A percentile compares a stretch with the other conserved stretches of the same genome.
Evolutionary conservation across 2,888 invertebrate genomes (phyloP).

Genomic region (Argyra leucocephala): DNA sequence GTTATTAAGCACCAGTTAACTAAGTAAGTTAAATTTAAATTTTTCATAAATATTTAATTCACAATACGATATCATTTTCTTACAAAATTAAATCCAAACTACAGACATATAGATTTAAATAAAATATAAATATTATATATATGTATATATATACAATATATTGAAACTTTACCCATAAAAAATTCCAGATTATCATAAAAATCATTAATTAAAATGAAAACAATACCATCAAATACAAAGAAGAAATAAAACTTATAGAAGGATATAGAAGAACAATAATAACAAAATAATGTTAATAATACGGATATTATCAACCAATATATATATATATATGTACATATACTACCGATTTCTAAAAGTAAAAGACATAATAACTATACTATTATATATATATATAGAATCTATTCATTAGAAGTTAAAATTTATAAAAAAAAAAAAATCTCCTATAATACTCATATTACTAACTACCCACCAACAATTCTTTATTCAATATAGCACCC

Average conservation of each 20-base stretch:
- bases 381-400: background rate
- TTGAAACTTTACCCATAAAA: background rate
- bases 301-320: background rate
- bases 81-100: too few species aligned
- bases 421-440: background rate
- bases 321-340: too few species aligned
- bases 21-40: too few species aligned
- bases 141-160: slow-evolving; percentile 11
- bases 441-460: too few species aligned
- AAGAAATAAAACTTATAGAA: background rate
- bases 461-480: background rate
- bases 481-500: background rate
- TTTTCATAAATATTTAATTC: too few species aligned
- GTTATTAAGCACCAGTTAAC: too few species aligned
- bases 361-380: too few species aligned
- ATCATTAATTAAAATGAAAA: slow-evolving; percentile 6
- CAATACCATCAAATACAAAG: background rate
- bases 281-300: background rate
- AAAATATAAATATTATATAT: too few species aligned
- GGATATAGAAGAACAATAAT: background rate
- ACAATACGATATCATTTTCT: too few species aligned
- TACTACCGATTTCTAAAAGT: too few species aligned
- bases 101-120: too few species aligned
- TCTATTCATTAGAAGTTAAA: background rate
- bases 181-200: slow-evolving; percentile 1